Percentiles rank a stretch among this genome's conserved stretches.
Conservation (phyloP, 2,888 invertebrate genomes). For the Diarsia brunnea region DNA sequence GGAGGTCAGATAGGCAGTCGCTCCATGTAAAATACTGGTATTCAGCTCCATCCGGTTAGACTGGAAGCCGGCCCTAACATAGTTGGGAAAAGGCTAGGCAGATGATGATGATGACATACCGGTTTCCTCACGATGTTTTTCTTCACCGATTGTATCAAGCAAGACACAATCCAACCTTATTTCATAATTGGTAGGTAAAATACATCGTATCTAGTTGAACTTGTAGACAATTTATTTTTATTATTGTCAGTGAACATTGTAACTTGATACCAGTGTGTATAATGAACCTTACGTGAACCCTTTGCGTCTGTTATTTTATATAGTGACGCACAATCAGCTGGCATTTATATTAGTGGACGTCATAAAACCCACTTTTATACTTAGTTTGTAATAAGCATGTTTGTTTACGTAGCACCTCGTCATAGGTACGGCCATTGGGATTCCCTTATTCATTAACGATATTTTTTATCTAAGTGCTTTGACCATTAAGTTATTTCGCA, state of each 20-base stretch:
- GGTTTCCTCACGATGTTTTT: too few species aligned
- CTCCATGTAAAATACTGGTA: too few species aligned
- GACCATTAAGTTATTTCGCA: constrained; percentile 9
- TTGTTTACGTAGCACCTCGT: constrained; percentile 19
- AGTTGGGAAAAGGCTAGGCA: too few species aligned
- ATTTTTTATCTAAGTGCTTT: constrained; percentile 7
- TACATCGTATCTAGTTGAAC: not conserved
- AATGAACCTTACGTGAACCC: constrained; percentile 28
- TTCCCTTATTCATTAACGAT: constrained; percentile 9
- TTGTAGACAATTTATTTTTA: constrained; percentile 3
- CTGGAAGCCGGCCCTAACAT: too few species aligned
- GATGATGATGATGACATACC: too few species aligned
- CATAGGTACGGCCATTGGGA: constrained; percentile 15
- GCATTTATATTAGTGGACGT: constrained; percentile 22
- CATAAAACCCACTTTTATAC: constrained; percentile 16
- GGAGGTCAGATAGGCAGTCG: too few species aligned
- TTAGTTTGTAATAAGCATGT: constrained; percentile 5
- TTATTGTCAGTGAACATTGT: constrained; percentile 9
- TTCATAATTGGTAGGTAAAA: not conserved
- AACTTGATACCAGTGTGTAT: constrained; percentile 16
- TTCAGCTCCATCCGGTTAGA: too few species aligned
- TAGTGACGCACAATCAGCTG: constrained; percentile 48
- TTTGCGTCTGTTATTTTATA: constrained; percentile 20
- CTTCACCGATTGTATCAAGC: too few species aligned
- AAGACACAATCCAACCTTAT: too few species aligned